A percentile compares a stretch with the other conserved stretches of the same genome.
phyloP scores from a whole-genome alignment of 2,113 vertebrate species.

The Parotia lawesii region DNA sequence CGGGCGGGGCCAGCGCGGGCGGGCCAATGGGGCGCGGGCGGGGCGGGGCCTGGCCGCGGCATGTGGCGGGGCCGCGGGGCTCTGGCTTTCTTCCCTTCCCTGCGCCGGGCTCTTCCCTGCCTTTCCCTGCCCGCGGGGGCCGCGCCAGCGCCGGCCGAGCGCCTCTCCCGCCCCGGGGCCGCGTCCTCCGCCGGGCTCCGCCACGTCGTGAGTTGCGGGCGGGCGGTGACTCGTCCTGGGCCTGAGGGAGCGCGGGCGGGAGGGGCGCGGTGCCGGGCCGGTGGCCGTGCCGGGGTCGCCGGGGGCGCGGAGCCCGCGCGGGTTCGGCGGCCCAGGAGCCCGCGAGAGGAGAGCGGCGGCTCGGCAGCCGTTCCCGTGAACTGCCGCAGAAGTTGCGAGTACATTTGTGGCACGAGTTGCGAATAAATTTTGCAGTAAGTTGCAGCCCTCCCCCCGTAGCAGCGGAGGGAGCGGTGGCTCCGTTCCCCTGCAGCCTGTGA shows the following conservation, averaged over 20 bases:
- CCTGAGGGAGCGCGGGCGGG: neutral
- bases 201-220: neutral
- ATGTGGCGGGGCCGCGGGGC: neutral
- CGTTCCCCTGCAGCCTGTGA: rapidly evolving
- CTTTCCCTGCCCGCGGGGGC: neutral
- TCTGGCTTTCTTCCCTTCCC: neutral
- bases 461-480: rapidly evolving
- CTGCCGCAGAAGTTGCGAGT: neutral
- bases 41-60: neutral
- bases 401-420: neutral
- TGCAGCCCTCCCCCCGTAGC: neutral
- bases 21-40: too few relatives aligned
- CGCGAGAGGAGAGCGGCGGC: neutral
- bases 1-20: neutral
- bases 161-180: neutral
- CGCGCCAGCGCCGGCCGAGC: too few relatives aligned
- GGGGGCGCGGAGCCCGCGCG: neutral
- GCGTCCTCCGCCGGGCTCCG: neutral
- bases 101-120: neutral
- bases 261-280: neutral
- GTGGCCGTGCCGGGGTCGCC: neutral
- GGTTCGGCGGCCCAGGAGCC: neutral
- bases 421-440: rapidly evolving
- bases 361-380: neutral
- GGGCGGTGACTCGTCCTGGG: neutral